Evolutionary conservation across 2,888 invertebrate species (phyloP).

Genomic region (Chrysotoxum bicinctum): DNA sequence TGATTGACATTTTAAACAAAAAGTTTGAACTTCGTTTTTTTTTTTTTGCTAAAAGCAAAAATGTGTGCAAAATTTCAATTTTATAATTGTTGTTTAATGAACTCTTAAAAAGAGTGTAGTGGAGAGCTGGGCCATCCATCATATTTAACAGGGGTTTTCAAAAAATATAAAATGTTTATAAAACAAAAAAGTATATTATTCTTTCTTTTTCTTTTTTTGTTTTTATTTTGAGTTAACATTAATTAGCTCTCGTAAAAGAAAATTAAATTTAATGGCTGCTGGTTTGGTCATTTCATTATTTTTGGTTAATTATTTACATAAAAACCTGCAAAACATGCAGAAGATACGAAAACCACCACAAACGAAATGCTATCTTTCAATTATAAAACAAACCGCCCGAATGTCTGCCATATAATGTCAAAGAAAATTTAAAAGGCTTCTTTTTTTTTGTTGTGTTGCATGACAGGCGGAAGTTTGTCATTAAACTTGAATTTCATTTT

Average conservation of each 20-base stretch:
- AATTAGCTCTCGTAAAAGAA: not conserved
- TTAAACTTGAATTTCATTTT: slow-evolving; percentile 34
- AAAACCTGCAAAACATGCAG: not conserved
- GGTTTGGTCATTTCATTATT: not conserved
- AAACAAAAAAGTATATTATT: not conserved
- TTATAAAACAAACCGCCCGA: not conserved
- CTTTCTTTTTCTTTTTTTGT: not conserved
- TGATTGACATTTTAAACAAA: slow-evolving; percentile 19
- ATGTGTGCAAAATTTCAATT: not conserved
- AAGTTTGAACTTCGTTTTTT: not conserved
- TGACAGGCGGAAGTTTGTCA: slow-evolving; percentile 46
- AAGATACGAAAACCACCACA: not conserved
- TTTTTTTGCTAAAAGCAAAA: not conserved
- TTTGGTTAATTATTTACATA: not conserved
- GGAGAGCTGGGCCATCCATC: not conserved
- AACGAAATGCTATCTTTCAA: not conserved
- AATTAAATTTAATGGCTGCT: not conserved
- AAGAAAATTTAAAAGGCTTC: not conserved
- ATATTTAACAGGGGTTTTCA: not conserved
- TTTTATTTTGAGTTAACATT: not conserved
- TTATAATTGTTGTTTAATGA: not conserved
- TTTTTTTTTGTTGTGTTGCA: not conserved
- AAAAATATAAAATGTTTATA: not conserved
- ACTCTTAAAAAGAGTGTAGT: not conserved
- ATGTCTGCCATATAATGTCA: slow-evolving; percentile 25